Percentiles rank a stretch among this genome's conserved stretches.
These are phyloP conservation scores for Thyatira batis DNA, from an alignment of 2,888 invertebrate genomes.

Conservation along the genomic window DNA sequence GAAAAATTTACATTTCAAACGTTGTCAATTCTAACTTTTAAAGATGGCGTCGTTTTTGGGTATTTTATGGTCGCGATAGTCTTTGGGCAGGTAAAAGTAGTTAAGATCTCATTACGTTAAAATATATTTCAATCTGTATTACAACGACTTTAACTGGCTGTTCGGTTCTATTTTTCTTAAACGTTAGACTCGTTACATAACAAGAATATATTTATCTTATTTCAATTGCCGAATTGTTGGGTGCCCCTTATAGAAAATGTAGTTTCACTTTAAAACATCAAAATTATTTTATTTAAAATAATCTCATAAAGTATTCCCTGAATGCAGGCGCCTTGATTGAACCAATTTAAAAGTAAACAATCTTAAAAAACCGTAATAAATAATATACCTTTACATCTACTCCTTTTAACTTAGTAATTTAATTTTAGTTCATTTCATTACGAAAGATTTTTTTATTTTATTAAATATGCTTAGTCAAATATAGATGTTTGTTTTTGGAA, in stretches of 20 bases:
- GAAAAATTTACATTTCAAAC: too few relatives aligned
- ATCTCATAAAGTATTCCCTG: neutral
- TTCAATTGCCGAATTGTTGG: neutral
- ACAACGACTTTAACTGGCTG: neutral
- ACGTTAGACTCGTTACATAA: neutral
- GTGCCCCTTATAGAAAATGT: neutral
- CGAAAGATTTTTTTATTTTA: neutral
- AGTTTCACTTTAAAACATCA: neutral
- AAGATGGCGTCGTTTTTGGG: too few relatives aligned
- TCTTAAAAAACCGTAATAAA: neutral
- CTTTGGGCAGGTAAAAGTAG: neutral
- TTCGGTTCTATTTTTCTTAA: constrained; percentile 1
- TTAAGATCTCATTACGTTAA: constrained; percentile 18
- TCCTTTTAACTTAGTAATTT: neutral
- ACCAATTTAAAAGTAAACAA: neutral
- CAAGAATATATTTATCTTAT: neutral
- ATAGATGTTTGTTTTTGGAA: neutral
- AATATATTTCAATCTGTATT: neutral
- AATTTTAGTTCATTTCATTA: constrained; percentile 2
- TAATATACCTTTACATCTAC: neutral
- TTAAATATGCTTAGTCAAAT: neutral
- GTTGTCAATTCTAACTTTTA: too few relatives aligned
- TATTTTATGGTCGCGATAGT: neutral
- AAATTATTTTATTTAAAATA: neutral
- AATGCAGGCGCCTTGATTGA: neutral